These are phyloP conservation scores for Drusus annulatus DNA, from an alignment of 1,140 invertebrate genomes.

Conservation along the genomic window DNA sequence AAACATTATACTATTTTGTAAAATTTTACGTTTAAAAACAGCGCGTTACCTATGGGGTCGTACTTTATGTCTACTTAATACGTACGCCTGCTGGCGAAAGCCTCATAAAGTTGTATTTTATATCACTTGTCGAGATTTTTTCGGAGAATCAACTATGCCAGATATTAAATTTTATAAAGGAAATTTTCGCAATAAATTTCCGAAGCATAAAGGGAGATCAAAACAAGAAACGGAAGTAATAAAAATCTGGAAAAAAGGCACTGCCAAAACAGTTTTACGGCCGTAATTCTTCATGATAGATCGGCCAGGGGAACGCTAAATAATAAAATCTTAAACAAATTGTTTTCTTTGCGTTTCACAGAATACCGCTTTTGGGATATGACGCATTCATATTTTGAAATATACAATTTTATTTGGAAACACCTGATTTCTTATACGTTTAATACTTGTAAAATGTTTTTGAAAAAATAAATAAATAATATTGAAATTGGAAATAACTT, in stretches of 20 bases:
- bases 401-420: no score
- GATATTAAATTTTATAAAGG: constrained; percentile 32
- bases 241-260: constrained; percentile 47
- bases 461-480: no score
- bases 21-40: neutral
- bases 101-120: constrained; percentile 10
- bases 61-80: neutral
- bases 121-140: constrained; percentile 28
- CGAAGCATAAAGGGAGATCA: constrained; percentile 43
- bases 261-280: constrained; percentile 31
- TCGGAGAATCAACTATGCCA: constrained; percentile 6
- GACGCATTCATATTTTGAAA: neutral
- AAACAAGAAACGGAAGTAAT: constrained; percentile 53
- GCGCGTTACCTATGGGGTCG: neutral
- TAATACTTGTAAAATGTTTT: no score
- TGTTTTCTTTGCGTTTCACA: neutral
- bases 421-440: no score
- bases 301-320: neutral
- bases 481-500: no score
- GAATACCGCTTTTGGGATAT: neutral
- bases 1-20: no score
- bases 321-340: neutral
- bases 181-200: constrained; percentile 29
- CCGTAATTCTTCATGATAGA: constrained; percentile 37
- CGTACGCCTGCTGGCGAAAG: neutral